These are phyloP conservation scores for Drosophila rubida DNA, from an alignment of 2,888 invertebrate genomes.

Conservation along the genomic window DNA sequence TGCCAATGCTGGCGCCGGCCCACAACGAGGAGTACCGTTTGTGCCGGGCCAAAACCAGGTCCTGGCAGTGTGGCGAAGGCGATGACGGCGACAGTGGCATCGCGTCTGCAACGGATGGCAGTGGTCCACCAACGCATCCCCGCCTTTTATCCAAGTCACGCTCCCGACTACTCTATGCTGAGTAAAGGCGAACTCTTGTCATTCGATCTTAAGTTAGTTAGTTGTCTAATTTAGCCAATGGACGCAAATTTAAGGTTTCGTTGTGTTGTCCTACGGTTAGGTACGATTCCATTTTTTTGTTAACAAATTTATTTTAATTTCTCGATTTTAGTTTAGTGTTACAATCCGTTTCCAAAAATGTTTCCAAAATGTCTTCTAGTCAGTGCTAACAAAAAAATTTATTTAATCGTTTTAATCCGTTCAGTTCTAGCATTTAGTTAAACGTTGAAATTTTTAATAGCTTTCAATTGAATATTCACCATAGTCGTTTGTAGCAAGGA, in stretches of 20 bases:
- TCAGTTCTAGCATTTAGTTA: not conserved
- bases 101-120: not conserved
- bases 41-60: constrained; percentile 92
- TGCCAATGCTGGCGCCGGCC: constrained; percentile 93
- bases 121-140: constrained; percentile 44
- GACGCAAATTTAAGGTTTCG: constrained; percentile 59
- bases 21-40: constrained; percentile 89
- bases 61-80: constrained; percentile 86
- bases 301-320: constrained; percentile 45
- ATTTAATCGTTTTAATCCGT: constrained; percentile 10
- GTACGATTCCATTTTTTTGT: constrained; percentile 43
- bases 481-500: too few relatives aligned
- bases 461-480: too few relatives aligned
- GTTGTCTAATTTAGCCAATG: constrained; percentile 21
- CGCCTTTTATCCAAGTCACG: constrained; percentile 81
- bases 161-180: constrained; percentile 82
- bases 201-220: not conserved
- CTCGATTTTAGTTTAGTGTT: constrained; percentile 46
- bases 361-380: constrained; percentile 57
- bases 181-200: constrained; percentile 25
- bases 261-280: constrained; percentile 54
- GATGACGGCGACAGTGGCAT: constrained; percentile 84
- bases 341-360: constrained; percentile 14
- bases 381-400: constrained; percentile 52
- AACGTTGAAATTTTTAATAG: not conserved